Percentiles rank a stretch among this genome's conserved stretches.
Evolutionary conservation across 1,140 invertebrate species (phyloP).

Genomic region (Tribolium castaneum): DNA sequence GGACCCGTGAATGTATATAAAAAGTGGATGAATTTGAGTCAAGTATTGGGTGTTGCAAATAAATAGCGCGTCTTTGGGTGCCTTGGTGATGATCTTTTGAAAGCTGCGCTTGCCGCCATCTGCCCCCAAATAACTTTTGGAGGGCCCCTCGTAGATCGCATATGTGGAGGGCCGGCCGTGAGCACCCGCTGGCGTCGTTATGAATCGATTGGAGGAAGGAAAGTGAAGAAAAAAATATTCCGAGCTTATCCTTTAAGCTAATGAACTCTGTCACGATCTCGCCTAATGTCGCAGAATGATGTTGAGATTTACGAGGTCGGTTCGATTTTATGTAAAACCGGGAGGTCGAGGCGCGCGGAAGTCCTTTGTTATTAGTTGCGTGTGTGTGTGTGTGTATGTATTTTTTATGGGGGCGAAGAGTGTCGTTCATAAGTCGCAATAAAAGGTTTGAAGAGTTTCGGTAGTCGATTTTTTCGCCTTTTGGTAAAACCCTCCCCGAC

Average conservation of each 20-base stretch:
- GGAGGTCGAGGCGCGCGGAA: background rate
- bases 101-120: too few relatives aligned
- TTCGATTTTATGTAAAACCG: slow-evolving; percentile 30
- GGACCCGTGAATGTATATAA: too few relatives aligned
- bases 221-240: slow-evolving; percentile 4
- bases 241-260: slow-evolving; percentile 26
- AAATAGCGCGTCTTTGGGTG: too few relatives aligned
- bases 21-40: too few relatives aligned
- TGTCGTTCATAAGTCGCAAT: background rate
- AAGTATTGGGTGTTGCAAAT: too few relatives aligned
- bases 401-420: background rate
- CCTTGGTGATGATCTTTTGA: too few relatives aligned
- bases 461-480: slow-evolving; percentile 5
- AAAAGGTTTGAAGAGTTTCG: background rate
- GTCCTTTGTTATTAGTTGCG: slow-evolving; percentile 30
- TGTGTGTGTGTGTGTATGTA: slow-evolving; percentile 18
- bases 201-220: background rate
- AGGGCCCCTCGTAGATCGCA: background rate
- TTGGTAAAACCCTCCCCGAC: background rate
- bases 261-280: slow-evolving; percentile 23
- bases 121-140: background rate
- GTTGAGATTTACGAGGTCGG: slow-evolving; percentile 18
- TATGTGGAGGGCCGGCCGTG: background rate
- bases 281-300: slow-evolving; percentile 27
- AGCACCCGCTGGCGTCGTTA: background rate